phyloP scores from a whole-genome alignment of 2,888 invertebrate species.

The Sesamia inferens region DNA sequence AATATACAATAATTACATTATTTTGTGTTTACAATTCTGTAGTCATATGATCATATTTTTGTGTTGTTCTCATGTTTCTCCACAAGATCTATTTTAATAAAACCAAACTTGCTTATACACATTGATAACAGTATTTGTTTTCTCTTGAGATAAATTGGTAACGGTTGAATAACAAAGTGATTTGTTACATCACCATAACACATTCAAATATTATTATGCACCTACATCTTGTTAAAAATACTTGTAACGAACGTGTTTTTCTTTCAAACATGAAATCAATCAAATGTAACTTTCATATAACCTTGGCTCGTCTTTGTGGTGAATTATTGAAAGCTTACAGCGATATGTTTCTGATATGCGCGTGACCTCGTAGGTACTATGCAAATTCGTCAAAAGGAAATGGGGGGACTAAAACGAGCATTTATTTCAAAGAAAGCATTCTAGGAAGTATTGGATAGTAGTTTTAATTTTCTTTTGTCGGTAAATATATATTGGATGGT shows the following conservation, averaged over 20 bases:
- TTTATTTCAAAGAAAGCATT: background rate
- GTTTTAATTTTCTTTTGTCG: background rate
- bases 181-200: slow-evolving; percentile 64
- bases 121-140: slow-evolving; percentile 77
- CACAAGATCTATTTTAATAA: slow-evolving; percentile 60
- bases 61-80: slow-evolving; percentile 51
- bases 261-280: slow-evolving; percentile 48
- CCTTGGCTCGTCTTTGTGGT: slow-evolving; percentile 56
- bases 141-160: slow-evolving; percentile 64
- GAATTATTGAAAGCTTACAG: slow-evolving; percentile 55
- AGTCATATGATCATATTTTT: slow-evolving; percentile 19
- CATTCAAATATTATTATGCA: slow-evolving; percentile 38
- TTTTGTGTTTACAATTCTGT: slow-evolving; percentile 16
- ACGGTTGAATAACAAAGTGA: slow-evolving; percentile 61
- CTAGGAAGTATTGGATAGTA: background rate
- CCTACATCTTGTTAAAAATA: slow-evolving; percentile 34
- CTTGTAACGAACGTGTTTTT: slow-evolving; percentile 19
- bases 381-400: slow-evolving; percentile 56
- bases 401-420: slow-evolving; percentile 1
- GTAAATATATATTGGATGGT: background rate
- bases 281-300: slow-evolving; percentile 59
- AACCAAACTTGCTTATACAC: slow-evolving; percentile 60
- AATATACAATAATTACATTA: background rate
- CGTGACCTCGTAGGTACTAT: slow-evolving; percentile 61
- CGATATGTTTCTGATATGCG: slow-evolving; percentile 47